phyloP scores from a whole-genome alignment of 1,140 invertebrate genomes.

The Dendroctonus valens region DNA sequence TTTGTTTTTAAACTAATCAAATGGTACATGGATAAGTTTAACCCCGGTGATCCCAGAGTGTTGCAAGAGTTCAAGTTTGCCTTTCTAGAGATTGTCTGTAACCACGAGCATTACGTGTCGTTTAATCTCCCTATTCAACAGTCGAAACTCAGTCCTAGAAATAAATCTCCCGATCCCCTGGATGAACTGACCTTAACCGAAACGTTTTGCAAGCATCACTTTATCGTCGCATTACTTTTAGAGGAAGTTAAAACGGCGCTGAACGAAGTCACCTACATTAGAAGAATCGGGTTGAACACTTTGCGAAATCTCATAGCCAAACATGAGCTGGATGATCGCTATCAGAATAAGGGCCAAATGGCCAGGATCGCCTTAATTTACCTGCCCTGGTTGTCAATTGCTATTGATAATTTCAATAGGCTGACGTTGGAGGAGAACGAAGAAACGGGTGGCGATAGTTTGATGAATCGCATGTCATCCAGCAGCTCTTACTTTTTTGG shows the following conservation, averaged over 20 bases:
- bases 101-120: constrained; percentile 89
- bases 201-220: constrained; percentile 87
- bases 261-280: constrained; percentile 76
- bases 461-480: constrained; percentile 54
- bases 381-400: constrained; percentile 83
- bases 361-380: constrained; percentile 86
- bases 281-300: constrained; percentile 74
- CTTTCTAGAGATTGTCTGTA: constrained; percentile 84
- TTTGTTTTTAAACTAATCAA: constrained; percentile 88
- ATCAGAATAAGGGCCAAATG: constrained; percentile 75
- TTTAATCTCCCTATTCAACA: constrained; percentile 81
- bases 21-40: constrained; percentile 82
- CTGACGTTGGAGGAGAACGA: constrained; percentile 53
- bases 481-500: constrained; percentile 47
- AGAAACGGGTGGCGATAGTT: constrained; percentile 48
- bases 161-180: constrained; percentile 54
- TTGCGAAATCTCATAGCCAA: constrained; percentile 87
- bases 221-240: constrained; percentile 76
- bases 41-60: constrained; percentile 71
- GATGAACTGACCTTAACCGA: constrained; percentile 66
- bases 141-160: constrained; percentile 56
- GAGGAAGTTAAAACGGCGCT: constrained; percentile 74
- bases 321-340: constrained; percentile 91
- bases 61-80: constrained; percentile 86
- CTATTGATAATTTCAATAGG: constrained; percentile 75